phyloP scores from a whole-genome alignment of 2,113 vertebrate genomes.

The Saiga tatarica region DNA sequence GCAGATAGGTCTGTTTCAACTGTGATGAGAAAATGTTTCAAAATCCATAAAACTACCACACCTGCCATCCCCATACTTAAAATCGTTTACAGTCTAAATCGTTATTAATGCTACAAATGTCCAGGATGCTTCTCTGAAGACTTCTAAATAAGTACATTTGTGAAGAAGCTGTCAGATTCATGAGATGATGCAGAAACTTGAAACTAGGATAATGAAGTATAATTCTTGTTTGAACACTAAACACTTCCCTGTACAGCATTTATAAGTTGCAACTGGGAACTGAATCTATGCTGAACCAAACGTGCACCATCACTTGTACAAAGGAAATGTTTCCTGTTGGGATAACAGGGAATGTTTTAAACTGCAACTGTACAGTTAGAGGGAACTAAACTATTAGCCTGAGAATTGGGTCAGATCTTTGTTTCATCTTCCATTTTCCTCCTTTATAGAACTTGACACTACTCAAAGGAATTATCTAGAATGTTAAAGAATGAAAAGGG shows the following conservation, averaged over 20 bases:
- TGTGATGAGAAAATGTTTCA: constrained; percentile 30
- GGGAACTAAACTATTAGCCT: not conserved
- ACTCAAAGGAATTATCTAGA: not conserved
- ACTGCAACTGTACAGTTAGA: not conserved
- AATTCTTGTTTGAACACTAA: not conserved
- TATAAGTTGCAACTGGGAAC: not conserved
- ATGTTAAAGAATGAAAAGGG: not conserved
- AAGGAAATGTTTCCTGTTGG: not conserved
- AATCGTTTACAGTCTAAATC: constrained; percentile 41
- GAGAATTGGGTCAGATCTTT: not conserved
- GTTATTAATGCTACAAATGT: constrained; percentile 32
- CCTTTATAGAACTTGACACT: not conserved
- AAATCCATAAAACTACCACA: constrained; percentile 46
- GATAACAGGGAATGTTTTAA: not conserved
- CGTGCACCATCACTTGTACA: not conserved
- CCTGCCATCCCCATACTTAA: not conserved
- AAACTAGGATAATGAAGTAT: constrained; percentile 12
- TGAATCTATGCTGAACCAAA: not conserved
- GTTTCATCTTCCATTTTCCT: not conserved
- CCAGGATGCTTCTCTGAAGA: constrained; percentile 36
- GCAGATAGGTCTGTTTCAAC: constrained; percentile 22
- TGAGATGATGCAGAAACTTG: constrained; percentile 23
- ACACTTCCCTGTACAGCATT: not conserved
- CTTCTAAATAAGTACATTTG: constrained; percentile 16
- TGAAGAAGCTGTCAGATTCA: constrained; percentile 37